phyloP scores from a whole-genome alignment of 2,888 invertebrate genomes.

The Bedellia somnulentella region DNA sequence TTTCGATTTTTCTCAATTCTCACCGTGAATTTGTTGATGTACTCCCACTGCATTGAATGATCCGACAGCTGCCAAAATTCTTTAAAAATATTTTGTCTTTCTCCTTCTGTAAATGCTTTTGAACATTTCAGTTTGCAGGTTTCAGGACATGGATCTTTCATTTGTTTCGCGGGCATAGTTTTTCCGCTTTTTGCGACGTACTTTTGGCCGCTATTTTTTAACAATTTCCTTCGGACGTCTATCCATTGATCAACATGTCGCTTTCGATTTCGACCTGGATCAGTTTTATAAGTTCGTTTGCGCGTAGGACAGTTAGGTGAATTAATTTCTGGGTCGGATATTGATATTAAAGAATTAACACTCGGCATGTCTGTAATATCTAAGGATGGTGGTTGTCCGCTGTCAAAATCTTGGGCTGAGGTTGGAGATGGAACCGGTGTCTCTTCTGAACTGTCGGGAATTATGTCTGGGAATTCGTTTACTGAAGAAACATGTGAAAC shows the following conservation, averaged over 20 bases:
- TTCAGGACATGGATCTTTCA: background rate
- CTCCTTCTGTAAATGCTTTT: conserved; percentile 5
- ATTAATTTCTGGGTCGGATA: background rate
- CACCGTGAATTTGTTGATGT: too few species aligned
- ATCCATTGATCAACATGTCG: conserved; percentile 6
- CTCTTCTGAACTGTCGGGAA: too few species aligned
- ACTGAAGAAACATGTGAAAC: too few species aligned
- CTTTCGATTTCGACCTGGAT: conserved; percentile 7
- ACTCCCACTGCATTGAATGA: conserved; percentile 7
- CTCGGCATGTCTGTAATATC: too few species aligned
- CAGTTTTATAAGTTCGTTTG: conserved; percentile 5
- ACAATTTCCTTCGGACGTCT: conserved; percentile 6
- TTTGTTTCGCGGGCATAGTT: background rate
- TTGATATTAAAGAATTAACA: background rate
- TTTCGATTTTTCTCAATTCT: too few species aligned
- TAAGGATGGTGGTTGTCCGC: too few species aligned
- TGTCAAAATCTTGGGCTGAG: too few species aligned
- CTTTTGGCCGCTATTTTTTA: conserved; percentile 7
- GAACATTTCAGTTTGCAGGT: conserved; percentile 4
- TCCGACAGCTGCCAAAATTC: conserved; percentile 7
- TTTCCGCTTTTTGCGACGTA: conserved; percentile 3
- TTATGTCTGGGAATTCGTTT: too few species aligned
- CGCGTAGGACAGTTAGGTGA: background rate
- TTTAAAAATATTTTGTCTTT: conserved; percentile 7
- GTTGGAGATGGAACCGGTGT: too few species aligned